Conservation (phyloP, 2,797 vertebrate species). For the Notoglanidium macrostoma region DNA sequence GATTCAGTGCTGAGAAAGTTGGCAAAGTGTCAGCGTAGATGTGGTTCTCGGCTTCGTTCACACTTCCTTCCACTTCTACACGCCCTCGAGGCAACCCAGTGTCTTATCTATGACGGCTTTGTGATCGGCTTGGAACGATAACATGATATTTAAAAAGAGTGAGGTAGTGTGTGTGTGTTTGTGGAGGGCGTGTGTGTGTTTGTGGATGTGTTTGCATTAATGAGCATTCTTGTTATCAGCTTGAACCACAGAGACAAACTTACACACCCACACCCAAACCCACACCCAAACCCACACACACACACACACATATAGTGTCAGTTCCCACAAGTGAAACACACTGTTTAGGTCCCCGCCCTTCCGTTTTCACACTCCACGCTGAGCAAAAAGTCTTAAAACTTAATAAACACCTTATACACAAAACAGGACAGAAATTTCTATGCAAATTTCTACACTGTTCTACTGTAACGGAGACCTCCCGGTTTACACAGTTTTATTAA, state of each 20-base stretch:
- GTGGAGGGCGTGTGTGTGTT: background rate
- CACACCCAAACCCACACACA: background rate
- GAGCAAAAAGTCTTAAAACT: background rate
- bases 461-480: too few relatives aligned
- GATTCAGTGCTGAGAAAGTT: slow-evolving; percentile 1
- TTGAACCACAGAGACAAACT: background rate
- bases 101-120: too few relatives aligned
- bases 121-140: background rate
- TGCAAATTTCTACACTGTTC: background rate
- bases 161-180: background rate
- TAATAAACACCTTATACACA: too few relatives aligned
- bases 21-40: background rate
- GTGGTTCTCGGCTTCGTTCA: background rate
- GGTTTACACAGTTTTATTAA: background rate
- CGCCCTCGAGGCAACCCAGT: background rate
- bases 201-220: background rate
- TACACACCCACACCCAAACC: background rate
- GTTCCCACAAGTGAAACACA: background rate
- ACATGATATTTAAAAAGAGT: background rate
- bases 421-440: background rate
- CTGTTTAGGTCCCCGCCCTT: background rate
- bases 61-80: background rate
- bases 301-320: background rate
- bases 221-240: background rate
- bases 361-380: background rate